Evolutionary conservation across 1,140 invertebrate genomes (phyloP).

Genomic region (Vanessa atalanta): DNA sequence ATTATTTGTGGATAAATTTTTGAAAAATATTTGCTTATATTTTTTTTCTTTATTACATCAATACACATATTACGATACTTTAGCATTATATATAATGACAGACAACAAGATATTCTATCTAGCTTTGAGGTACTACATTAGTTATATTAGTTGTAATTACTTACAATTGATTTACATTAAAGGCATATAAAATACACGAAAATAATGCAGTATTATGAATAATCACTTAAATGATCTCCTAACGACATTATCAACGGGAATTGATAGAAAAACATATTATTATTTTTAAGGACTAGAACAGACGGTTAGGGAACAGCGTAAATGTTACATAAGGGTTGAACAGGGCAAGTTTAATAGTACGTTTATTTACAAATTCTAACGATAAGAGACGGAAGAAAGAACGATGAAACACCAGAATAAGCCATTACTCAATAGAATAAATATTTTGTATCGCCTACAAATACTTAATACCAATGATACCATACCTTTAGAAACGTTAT

Average conservation of each 20-base stretch:
- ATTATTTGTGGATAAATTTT: constrained; percentile 42
- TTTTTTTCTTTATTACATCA: constrained; percentile 31
- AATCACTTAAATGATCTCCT: no score
- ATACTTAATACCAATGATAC: no score
- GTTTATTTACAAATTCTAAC: not conserved
- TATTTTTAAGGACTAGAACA: no score
- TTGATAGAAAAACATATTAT: no score
- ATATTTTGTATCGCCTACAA: not conserved
- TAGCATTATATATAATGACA: constrained; percentile 4
- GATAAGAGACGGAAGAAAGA: not conserved
- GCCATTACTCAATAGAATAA: not conserved
- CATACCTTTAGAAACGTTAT: no score
- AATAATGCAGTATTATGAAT: not conserved
- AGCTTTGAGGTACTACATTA: not conserved
- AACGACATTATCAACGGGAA: no score
- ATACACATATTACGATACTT: constrained; percentile 23
- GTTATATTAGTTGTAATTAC: not conserved
- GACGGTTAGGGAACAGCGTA: no score
- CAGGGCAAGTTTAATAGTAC: not conserved
- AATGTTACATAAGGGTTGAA: not conserved
- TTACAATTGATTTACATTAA: not conserved
- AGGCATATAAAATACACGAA: not conserved
- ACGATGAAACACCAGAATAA: not conserved
- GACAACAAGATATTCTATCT: constrained; percentile 4
- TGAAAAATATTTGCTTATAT: constrained; percentile 49